Evolutionary conservation across 2,113 vertebrate species (phyloP), one percentile per base, ranked within the genome.

Genomic region (Sminthopsis crassicaudata): DNA sequence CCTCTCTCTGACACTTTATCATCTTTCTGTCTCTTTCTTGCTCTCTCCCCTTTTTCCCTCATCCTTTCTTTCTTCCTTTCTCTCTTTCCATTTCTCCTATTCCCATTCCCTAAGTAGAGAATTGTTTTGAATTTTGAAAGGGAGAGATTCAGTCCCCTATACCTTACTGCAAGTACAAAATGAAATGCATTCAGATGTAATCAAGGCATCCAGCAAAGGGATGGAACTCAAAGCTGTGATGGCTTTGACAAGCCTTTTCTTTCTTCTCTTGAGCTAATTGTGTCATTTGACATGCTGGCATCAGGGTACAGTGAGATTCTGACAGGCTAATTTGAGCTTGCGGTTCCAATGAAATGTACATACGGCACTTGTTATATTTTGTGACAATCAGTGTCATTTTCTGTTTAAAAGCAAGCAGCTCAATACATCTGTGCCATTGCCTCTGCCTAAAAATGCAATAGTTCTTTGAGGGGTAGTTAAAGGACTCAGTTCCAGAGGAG

Each of bases 281-380:
- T 98, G 96, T 97, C 97, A 97, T 96, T 98, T 98, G 98, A 98
- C 98, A 98, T 60, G 50, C 97, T 94, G 97, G 96, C 97, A 95
- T 98, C 97, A 96, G 95, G 94, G 93, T 97, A 96, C 53, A 95
- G 96, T 95, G 97, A 98, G 95, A 98, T 96, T 96, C 98, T 98
- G 98, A 99, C 98, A 98, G 98, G 95, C 98, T 98, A 98, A 98
- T 99, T 97, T 97, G 96, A 98, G 98, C 98, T 96, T 98, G 94
- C 84, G 94, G 93, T 97, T 98, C 97, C 97, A 95, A 60, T 97
- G 97, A 98, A 97, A 98, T 94, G 97, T 97, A 92, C 97, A 96
- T 98, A 96, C 14, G 19, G 92, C 96, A 84, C 94, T 97, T 96
- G 97, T 98, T 98, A 98, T 94, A 98, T 97, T 98, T 98, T 98